A percentile compares a stretch with the other conserved stretches of the same genome.
phyloP scores from a whole-genome alignment of 1,140 invertebrate genomes.

The Eriocheir sinensis region DNA sequence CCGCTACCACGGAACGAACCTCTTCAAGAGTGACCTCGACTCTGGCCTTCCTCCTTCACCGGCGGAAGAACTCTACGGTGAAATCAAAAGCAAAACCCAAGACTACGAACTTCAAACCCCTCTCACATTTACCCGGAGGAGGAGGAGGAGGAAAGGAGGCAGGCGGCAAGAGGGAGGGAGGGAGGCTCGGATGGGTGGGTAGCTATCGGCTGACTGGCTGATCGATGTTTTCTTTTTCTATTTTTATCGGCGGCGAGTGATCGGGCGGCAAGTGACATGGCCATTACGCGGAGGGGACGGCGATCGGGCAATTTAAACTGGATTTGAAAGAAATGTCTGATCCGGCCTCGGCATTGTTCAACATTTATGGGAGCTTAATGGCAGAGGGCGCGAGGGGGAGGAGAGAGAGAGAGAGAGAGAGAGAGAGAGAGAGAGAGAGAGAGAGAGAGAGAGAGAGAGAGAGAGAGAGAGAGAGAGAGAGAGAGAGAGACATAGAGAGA shows the following conservation, averaged over 20 bases:
- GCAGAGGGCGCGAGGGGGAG: neutral
- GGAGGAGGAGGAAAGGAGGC: neutral
- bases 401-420: neutral
- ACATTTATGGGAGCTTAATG: constrained; percentile 74
- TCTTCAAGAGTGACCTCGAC: neutral
- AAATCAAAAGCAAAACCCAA: neutral
- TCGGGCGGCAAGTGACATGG: constrained; percentile 67
- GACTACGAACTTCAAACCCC: neutral
- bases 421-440: neutral
- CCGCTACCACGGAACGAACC: neutral
- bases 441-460: neutral
- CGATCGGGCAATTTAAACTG: constrained; percentile 71
- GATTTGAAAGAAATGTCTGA: constrained; percentile 74
- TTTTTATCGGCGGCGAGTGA: constrained; percentile 68
- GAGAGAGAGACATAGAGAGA: neutral
- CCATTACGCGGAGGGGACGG: constrained; percentile 68
- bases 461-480: neutral
- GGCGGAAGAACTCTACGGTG: too few relatives aligned
- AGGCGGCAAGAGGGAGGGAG: neutral
- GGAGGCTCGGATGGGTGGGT: neutral
- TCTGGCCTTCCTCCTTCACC: too few relatives aligned
- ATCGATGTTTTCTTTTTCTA: constrained; percentile 50
- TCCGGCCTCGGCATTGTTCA: constrained; percentile 70
- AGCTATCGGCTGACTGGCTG: neutral
- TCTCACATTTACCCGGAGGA: too few relatives aligned